phyloP scores from a whole-genome alignment of 2,888 invertebrate species.

The Tetramorium bicarinatum region DNA sequence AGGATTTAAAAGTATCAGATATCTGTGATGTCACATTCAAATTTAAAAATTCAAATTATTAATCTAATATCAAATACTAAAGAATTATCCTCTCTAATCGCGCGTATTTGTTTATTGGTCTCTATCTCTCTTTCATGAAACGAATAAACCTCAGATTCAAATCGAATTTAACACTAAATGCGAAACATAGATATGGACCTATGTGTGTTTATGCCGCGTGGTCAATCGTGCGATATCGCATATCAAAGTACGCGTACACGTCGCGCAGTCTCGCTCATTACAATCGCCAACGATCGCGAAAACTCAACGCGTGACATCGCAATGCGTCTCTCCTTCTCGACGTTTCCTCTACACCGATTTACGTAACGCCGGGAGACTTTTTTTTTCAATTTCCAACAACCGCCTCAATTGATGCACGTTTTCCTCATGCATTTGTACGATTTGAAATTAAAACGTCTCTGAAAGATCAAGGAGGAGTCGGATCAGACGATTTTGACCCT shows the following conservation, averaged over 20 bases:
- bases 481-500: constrained; percentile 17
- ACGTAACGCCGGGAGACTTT: constrained; percentile 3
- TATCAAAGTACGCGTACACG: constrained; percentile 26
- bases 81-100: background rate
- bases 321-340: background rate
- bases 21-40: background rate
- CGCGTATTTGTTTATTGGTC: background rate
- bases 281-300: constrained; percentile 9
- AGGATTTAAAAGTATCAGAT: background rate
- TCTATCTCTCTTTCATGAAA: background rate
- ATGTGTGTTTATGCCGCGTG: constrained; percentile 15
- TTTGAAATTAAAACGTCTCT: constrained; percentile 20
- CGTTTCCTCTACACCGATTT: background rate
- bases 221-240: constrained; percentile 24
- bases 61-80: background rate
- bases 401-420: background rate
- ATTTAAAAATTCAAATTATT: background rate
- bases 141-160: background rate
- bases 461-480: constrained; percentile 6
- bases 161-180: constrained; percentile 2
- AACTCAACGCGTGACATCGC: background rate
- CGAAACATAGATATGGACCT: background rate
- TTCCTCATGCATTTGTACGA: background rate
- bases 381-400: constrained; percentile 30
- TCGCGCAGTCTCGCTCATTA: constrained; percentile 7